phyloP scores from a whole-genome alignment of 1,140 invertebrate genomes.

The Sipha flava region DNA sequence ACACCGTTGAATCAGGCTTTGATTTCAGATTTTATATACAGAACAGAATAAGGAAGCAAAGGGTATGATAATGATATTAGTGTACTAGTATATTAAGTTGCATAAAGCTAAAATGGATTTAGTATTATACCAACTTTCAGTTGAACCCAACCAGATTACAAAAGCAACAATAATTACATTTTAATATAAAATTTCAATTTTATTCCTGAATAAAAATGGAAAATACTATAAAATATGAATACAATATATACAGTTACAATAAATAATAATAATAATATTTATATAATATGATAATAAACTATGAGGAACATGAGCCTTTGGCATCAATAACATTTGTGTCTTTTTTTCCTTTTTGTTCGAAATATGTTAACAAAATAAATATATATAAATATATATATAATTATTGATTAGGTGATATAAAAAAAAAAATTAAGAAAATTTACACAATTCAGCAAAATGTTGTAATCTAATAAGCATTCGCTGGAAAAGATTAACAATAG shows the following conservation, averaged over 20 bases:
- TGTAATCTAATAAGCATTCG: neutral
- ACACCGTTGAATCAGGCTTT: too few species aligned
- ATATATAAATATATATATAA: neutral
- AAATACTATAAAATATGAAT: neutral
- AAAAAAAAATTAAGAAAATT: neutral
- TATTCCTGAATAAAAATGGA: neutral
- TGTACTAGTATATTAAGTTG: too few species aligned
- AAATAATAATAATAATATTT: neutral
- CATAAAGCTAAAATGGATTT: too few species aligned
- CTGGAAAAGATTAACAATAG: neutral
- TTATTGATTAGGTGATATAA: neutral
- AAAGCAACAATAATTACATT: neutral
- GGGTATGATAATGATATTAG: too few species aligned
- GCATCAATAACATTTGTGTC: slow-evolving; percentile 17
- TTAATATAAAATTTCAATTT: neutral
- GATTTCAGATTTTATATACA: too few species aligned
- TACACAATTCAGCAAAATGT: neutral
- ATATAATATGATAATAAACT: slow-evolving; percentile 15
- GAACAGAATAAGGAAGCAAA: too few species aligned
- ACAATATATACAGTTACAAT: neutral
- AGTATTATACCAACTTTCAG: too few species aligned
- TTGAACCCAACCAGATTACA: too few species aligned
- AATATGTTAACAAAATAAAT: neutral
- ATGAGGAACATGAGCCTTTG: slow-evolving; percentile 27
- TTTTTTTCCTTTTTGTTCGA: neutral